A percentile compares a stretch with the other conserved stretches of the same genome.
phyloP scores from a whole-genome alignment of 2,797 vertebrate species.

The Gadopsis marmoratus region DNA sequence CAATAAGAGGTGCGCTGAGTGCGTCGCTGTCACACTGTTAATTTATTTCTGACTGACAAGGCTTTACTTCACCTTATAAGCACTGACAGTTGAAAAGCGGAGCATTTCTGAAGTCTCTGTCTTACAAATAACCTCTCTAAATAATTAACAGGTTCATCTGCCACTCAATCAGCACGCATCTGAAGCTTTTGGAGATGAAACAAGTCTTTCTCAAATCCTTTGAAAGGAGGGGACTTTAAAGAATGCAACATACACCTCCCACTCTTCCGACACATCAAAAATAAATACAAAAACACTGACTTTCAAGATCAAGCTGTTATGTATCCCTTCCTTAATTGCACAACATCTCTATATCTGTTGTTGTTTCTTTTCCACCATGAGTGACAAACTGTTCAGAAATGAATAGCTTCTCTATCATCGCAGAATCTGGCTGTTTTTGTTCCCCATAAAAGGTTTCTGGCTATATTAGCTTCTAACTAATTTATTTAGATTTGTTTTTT shows the following conservation, averaged over 20 bases:
- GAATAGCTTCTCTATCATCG: conserved; percentile 38
- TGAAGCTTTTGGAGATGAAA: conserved; percentile 73
- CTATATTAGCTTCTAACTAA: conserved; percentile 47
- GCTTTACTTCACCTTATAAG: conserved; percentile 69
- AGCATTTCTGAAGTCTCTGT: conserved; percentile 61
- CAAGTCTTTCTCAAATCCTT: conserved; percentile 45
- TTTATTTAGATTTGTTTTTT: conserved; percentile 32
- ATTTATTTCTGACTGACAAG: conserved; percentile 67
- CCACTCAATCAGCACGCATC: conserved; percentile 73
- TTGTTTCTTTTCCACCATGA: conserved; percentile 31
- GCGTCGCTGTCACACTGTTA: conserved; percentile 63
- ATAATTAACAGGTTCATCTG: conserved; percentile 81
- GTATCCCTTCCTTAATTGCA: conserved; percentile 34
- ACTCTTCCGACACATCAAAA: conserved; percentile 43
- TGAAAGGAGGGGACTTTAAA: conserved; percentile 67
- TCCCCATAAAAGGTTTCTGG: conserved; percentile 41
- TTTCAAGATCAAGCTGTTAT: conserved; percentile 55
- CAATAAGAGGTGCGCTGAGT: conserved; percentile 41
- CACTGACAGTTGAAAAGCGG: conserved; percentile 70
- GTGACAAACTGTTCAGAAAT: conserved; percentile 48
- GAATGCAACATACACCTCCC: conserved; percentile 46
- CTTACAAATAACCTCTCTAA: conserved; percentile 79
- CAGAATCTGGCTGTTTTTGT: conserved; percentile 35
- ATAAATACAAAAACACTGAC: conserved; percentile 27
- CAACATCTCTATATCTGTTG: conserved; percentile 29